Conservation (phyloP, 1,140 invertebrate genomes). For the Antheraea mylitta region DNA sequence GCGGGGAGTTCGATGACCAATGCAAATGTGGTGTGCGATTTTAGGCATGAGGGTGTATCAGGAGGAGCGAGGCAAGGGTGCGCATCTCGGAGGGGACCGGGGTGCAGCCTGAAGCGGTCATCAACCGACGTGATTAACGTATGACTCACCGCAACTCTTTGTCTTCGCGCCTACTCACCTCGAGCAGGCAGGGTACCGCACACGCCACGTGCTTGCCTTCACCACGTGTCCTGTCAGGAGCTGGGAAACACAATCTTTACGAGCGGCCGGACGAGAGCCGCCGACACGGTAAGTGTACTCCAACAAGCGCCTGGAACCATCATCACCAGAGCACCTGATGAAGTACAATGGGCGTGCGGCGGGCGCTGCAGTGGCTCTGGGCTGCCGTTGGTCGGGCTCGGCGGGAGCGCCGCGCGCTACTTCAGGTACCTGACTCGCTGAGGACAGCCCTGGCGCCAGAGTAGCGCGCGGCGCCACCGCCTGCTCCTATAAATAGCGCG, state of each 20-base stretch:
- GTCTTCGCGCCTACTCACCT: constrained; percentile 50
- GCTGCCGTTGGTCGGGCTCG: constrained; percentile 22
- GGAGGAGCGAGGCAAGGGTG: constrained; percentile 41
- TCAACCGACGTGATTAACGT: constrained; percentile 52
- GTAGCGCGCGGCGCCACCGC: constrained; percentile 67
- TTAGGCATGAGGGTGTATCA: constrained; percentile 57
- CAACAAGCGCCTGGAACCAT: constrained; percentile 95
- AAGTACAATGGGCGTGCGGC: constrained; percentile 98
- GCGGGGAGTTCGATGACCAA: constrained; percentile 69
- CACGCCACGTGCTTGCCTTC: constrained; percentile 33
- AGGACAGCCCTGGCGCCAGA: constrained; percentile 77
- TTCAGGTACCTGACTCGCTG: constrained; percentile 97
- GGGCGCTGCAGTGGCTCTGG: constrained; percentile 36
- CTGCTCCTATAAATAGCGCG: constrained; percentile 45
- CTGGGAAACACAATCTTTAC: neutral
- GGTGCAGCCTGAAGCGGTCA: constrained; percentile 54
- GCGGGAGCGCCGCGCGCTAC: constrained; percentile 92
- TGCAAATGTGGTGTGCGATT: constrained; percentile 58
- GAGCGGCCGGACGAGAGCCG: constrained; percentile 50
- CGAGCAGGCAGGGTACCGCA: constrained; percentile 5
- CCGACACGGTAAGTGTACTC: constrained; percentile 92
- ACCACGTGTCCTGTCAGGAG: constrained; percentile 15
- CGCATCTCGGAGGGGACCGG: constrained; percentile 16
- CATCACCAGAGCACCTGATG: constrained; percentile 98
- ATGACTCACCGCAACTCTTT: constrained; percentile 65